phyloP scores from a whole-genome alignment of 2,797 vertebrate species.

The Macroramphosus scolopax region DNA sequence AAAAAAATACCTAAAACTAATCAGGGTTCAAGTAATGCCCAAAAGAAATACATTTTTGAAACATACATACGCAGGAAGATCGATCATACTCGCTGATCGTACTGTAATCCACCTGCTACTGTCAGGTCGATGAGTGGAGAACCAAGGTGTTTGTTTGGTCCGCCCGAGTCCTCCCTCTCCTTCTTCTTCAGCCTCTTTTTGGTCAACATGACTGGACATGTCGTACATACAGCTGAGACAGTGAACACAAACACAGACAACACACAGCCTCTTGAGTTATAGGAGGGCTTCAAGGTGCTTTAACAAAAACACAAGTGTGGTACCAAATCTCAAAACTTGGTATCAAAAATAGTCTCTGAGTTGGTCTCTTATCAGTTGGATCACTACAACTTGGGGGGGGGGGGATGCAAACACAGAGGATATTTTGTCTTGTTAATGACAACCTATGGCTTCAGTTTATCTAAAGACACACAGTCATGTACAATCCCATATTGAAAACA shows the following conservation, averaged over 20 bases:
- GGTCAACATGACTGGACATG: slow-evolving; percentile 80
- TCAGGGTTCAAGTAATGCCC: slow-evolving; percentile 84
- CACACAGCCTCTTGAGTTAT: slow-evolving; percentile 50
- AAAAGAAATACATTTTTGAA: slow-evolving; percentile 68
- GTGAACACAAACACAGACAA: slow-evolving; percentile 62
- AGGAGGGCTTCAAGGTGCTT: slow-evolving; percentile 63
- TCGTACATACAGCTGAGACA: slow-evolving; percentile 83
- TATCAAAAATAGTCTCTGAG: slow-evolving; percentile 96
- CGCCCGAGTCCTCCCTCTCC: slow-evolving; percentile 63
- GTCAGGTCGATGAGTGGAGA: slow-evolving; percentile 60
- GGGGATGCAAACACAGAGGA: slow-evolving; percentile 83
- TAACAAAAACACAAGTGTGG: slow-evolving; percentile 40
- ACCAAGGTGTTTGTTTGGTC: slow-evolving; percentile 69
- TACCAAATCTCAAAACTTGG: slow-evolving; percentile 82
- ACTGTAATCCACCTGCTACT: slow-evolving; percentile 59
- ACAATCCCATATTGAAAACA: slow-evolving; percentile 38
- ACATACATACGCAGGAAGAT: slow-evolving; percentile 46
- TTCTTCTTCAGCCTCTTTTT: slow-evolving; percentile 68
- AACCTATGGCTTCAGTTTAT: slow-evolving; percentile 88
- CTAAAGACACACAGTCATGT: slow-evolving; percentile 68
- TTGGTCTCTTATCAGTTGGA: slow-evolving; percentile 85
- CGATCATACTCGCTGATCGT: slow-evolving; percentile 52
- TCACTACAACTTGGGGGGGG: slow-evolving; percentile 73
- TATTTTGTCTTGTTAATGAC: slow-evolving; percentile 65
- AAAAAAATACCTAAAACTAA: slow-evolving; percentile 76